Conservation (phyloP, 2,113 vertebrate genomes). For the Upupa epops region DNA sequence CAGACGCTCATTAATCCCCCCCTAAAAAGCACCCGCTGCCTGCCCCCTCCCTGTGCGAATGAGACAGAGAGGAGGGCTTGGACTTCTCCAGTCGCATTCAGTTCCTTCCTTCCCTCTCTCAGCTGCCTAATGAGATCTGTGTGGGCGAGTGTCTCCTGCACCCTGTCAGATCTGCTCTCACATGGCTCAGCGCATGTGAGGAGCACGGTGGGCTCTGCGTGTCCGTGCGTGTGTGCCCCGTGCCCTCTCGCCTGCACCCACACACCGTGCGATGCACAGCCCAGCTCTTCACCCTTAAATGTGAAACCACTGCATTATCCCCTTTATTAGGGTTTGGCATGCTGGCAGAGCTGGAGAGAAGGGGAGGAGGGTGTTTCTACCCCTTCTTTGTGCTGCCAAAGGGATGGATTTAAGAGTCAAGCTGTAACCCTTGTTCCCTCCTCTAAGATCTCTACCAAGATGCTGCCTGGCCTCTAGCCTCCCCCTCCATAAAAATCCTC, state of each 20-base stretch:
- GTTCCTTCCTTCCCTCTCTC: neutral
- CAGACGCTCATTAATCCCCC: neutral
- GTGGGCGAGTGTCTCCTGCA: constrained; percentile 62
- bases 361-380: neutral
- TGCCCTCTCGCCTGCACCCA: accelerated
- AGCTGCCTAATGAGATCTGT: constrained; percentile 49
- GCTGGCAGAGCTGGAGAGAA: neutral
- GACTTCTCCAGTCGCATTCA: neutral
- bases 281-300: neutral
- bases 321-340: neutral
- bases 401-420: neutral
- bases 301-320: neutral
- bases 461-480: neutral
- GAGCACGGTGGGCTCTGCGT: neutral
- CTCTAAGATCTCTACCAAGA: neutral
- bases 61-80: neutral
- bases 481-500: neutral
- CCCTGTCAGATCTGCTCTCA: neutral
- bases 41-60: neutral
- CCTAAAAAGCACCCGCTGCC: neutral
- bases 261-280: neutral
- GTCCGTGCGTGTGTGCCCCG: neutral
- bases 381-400: neutral
- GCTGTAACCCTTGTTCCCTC: neutral
- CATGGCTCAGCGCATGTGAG: neutral